These are phyloP conservation scores for Osedax fenrisi DNA, from an alignment of 2,888 invertebrate species.

Conservation along the genomic window DNA sequence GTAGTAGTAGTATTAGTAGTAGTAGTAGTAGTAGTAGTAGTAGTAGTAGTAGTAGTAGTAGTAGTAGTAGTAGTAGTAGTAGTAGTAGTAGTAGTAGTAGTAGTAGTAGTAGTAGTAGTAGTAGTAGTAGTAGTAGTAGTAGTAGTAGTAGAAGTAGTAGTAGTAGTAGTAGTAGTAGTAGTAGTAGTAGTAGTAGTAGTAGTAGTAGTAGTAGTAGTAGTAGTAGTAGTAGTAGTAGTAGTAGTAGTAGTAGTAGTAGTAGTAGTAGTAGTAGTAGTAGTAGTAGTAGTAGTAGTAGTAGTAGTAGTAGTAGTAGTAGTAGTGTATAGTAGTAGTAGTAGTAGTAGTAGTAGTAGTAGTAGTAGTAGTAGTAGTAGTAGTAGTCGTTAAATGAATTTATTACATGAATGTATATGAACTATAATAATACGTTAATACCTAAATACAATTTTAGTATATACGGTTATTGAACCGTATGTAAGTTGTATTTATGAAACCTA, in stretches of 20 bases:
- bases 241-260: conserved; percentile 14
- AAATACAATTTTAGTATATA: too few species aligned
- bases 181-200: conserved; percentile 16
- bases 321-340: too few species aligned
- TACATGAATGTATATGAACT: too few species aligned
- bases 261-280: conserved; percentile 12
- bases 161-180: conserved; percentile 9
- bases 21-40: neutral
- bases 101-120: conserved; percentile 12
- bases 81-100: conserved; percentile 3
- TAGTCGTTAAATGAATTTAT: too few species aligned
- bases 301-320: conserved; percentile 6
- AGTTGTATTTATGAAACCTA: too few species aligned
- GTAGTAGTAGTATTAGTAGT: too few species aligned
- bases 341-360: conserved; percentile 11
- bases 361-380: too few species aligned
- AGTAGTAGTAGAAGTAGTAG: conserved; percentile 10
- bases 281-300: conserved; percentile 16
- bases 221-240: conserved; percentile 14
- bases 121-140: conserved; percentile 14
- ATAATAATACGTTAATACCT: too few species aligned
- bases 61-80: conserved; percentile 1
- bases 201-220: conserved; percentile 12
- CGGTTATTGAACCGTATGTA: too few species aligned
- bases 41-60: conserved; percentile 5